A percentile compares a stretch with the other conserved stretches of the same genome.
Conservation (phyloP, 2,797 vertebrate genomes). For the Apodemus agrarius region DNA sequence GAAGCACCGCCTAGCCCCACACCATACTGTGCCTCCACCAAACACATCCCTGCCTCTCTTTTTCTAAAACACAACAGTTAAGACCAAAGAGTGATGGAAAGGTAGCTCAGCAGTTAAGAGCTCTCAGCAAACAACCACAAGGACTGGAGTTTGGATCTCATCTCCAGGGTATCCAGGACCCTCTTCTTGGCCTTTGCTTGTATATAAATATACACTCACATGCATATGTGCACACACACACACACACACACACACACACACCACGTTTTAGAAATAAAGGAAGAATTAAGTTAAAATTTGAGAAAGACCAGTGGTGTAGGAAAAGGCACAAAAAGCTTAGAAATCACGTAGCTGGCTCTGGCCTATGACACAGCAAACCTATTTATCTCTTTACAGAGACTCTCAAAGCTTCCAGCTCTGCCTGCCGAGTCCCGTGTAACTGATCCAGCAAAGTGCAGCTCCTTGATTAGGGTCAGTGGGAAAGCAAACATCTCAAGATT, state of each 20-base stretch:
- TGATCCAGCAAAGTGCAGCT: neutral
- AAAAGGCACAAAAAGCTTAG: neutral
- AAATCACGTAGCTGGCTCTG: neutral
- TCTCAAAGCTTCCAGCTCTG: neutral
- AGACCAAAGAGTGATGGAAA: neutral
- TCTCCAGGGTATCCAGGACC: neutral
- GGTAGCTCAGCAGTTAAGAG: neutral
- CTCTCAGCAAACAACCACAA: neutral
- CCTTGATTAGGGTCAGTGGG: neutral
- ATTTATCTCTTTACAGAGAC: neutral
- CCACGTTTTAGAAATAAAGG: neutral
- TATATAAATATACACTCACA: neutral
- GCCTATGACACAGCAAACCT: neutral
- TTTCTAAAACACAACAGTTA: neutral
- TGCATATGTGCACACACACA: neutral
- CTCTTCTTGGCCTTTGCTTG: neutral
- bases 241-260: neutral
- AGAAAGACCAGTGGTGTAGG: neutral
- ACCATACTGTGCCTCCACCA: neutral
- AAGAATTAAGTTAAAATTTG: neutral
- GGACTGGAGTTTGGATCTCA: neutral
- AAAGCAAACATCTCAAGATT: constrained; percentile 36
- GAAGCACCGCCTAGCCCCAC: neutral
- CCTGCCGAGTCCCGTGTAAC: neutral
- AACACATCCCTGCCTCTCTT: neutral